Percentiles rank a stretch among this genome's conserved stretches.
These are phyloP conservation scores for Aproaerema taeniolella DNA, from an alignment of 2,888 invertebrate species.

Conservation along the genomic window DNA sequence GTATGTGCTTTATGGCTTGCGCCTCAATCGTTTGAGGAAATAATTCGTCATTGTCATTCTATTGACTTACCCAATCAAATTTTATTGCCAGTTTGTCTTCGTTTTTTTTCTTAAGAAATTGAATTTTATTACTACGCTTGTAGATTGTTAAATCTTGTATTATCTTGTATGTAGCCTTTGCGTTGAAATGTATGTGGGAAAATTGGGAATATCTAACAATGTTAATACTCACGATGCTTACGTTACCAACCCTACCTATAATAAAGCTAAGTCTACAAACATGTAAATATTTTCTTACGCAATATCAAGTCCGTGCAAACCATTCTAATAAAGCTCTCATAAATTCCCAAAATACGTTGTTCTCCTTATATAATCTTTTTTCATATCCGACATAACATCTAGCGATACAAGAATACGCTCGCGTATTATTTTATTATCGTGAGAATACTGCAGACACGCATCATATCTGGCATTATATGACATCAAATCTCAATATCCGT, in stretches of 20 bases:
- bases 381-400: constrained; percentile 6
- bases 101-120: background rate
- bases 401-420: constrained; percentile 13
- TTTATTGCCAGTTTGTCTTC: constrained; percentile 11
- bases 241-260: too few relatives aligned
- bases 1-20: constrained; percentile 33
- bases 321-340: too few relatives aligned
- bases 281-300: too few relatives aligned
- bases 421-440: constrained; percentile 59
- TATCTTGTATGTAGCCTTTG: too few relatives aligned
- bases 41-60: constrained; percentile 65
- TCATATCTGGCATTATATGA: constrained; percentile 60
- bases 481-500: constrained; percentile 68
- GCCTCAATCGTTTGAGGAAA: constrained; percentile 45
- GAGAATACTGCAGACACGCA: constrained; percentile 51
- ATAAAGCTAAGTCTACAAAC: too few relatives aligned
- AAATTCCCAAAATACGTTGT: too few relatives aligned
- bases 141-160: too few relatives aligned
- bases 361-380: constrained; percentile 7
- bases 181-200: too few relatives aligned
- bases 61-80: constrained; percentile 54
- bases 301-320: too few relatives aligned
- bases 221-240: too few relatives aligned
- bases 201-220: too few relatives aligned
- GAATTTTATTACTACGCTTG: too few relatives aligned